phyloP scores from a whole-genome alignment of 2,113 vertebrate genomes.

The Struthidea cinerea region DNA sequence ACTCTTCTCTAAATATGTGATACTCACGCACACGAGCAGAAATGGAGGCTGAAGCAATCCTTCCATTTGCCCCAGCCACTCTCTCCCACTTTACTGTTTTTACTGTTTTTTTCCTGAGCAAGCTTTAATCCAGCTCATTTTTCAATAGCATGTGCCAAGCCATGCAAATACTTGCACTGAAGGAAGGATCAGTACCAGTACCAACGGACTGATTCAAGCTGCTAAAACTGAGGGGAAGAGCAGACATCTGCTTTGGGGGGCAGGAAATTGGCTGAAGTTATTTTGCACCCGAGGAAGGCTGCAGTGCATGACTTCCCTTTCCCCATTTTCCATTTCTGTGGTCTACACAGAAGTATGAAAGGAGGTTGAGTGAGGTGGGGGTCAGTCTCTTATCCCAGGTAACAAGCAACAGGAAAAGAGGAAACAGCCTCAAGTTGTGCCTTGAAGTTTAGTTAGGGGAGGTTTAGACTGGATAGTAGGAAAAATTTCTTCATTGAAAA shows the following conservation, averaged over 20 bases:
- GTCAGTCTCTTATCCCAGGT: not conserved
- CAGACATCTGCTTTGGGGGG: not conserved
- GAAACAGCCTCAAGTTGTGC: not conserved
- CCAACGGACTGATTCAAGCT: not conserved
- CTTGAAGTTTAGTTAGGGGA: not conserved
- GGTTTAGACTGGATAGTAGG: not conserved
- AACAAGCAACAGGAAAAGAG: not conserved
- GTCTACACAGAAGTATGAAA: not conserved
- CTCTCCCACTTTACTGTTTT: not conserved
- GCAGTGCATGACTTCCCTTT: not conserved
- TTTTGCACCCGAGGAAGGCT: not conserved
- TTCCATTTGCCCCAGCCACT: not conserved
- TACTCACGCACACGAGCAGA: not conserved
- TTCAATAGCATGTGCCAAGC: not conserved
- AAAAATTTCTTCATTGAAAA: not conserved
- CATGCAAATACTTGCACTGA: not conserved
- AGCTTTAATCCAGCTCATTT: not conserved
- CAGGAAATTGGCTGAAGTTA: not conserved
- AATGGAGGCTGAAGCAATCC: not conserved
- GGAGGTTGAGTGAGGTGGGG: not conserved
- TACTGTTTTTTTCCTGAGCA: not conserved
- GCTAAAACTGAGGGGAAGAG: not conserved
- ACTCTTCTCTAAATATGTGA: not conserved
- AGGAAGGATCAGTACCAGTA: not conserved
- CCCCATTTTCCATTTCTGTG: not conserved